These are phyloP conservation scores for Notolepis coatsorum DNA, from an alignment of 2,797 vertebrate species.

Conservation along the genomic window DNA sequence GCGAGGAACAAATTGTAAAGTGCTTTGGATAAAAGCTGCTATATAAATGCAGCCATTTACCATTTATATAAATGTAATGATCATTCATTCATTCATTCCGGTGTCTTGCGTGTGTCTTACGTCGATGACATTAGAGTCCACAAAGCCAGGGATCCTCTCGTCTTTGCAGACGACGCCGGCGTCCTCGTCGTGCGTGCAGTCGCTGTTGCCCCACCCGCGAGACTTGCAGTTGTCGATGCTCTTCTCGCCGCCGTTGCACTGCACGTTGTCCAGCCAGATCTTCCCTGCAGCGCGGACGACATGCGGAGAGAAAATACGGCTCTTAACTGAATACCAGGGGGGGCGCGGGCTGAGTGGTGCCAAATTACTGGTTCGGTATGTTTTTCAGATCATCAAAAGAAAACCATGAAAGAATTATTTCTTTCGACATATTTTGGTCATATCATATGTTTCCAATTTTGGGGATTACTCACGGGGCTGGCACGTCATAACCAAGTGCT, in stretches of 20 bases:
- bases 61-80: too few relatives aligned
- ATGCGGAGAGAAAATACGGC: conserved; percentile 24
- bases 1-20: too few relatives aligned
- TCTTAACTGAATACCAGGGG: conserved; percentile 6
- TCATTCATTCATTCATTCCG: too few relatives aligned
- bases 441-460: neutral
- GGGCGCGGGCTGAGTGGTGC: too few relatives aligned
- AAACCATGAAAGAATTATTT: neutral
- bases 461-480: neutral
- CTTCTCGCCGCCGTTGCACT: conserved; percentile 87
- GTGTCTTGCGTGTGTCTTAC: conserved; percentile 76
- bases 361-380: neutral
- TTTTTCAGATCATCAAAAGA: neutral
- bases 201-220: conserved; percentile 96
- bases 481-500: neutral
- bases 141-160: conserved; percentile 90
- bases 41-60: too few relatives aligned
- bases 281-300: conserved; percentile 85
- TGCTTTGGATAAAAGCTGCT: too few relatives aligned
- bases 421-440: neutral
- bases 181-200: conserved; percentile 97
- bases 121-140: conserved; percentile 93
- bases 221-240: conserved; percentile 88
- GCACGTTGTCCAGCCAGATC: conserved; percentile 97
- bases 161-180: conserved; percentile 96